Conservation (phyloP, 2,113 vertebrate genomes). For the Notiomystis cincta region DNA sequence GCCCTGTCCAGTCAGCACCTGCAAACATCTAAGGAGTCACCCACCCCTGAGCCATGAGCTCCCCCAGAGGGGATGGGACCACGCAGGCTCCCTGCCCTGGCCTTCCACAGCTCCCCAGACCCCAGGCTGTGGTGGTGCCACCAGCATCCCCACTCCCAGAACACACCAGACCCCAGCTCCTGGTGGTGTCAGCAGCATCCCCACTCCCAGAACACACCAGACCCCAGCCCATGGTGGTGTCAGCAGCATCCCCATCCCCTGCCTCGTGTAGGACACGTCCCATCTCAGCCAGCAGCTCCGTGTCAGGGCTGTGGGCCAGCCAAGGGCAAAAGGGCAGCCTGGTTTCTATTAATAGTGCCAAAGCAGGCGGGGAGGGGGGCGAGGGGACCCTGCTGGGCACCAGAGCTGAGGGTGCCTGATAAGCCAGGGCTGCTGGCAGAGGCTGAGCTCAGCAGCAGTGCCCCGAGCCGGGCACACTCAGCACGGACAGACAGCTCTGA, state of each 20-base stretch:
- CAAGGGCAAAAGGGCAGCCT: neutral
- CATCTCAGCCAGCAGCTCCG: neutral
- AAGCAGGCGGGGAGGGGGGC: neutral
- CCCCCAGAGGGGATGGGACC: neutral
- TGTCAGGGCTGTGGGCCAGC: neutral
- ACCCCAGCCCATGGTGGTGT: neutral
- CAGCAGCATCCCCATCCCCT: neutral
- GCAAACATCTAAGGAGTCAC: neutral
- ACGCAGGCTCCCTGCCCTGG: neutral
- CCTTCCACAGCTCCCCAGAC: neutral
- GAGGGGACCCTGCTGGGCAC: neutral
- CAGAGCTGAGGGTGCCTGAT: fast-evolving
- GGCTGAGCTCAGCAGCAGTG: neutral
- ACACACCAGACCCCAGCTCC: neutral
- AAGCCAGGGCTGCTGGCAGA: neutral
- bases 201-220: neutral
- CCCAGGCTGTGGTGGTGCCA: neutral
- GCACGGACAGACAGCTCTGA: neutral
- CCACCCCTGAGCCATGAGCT: neutral
- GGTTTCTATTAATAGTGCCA: neutral
- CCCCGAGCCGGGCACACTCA: neutral
- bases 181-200: neutral
- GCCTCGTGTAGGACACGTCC: fast-evolving
- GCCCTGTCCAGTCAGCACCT: neutral
- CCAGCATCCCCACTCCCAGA: neutral